These are phyloP conservation scores for Uromys caudimaculatus DNA, from an alignment of 2,797 vertebrate genomes.

Conservation along the genomic window DNA sequence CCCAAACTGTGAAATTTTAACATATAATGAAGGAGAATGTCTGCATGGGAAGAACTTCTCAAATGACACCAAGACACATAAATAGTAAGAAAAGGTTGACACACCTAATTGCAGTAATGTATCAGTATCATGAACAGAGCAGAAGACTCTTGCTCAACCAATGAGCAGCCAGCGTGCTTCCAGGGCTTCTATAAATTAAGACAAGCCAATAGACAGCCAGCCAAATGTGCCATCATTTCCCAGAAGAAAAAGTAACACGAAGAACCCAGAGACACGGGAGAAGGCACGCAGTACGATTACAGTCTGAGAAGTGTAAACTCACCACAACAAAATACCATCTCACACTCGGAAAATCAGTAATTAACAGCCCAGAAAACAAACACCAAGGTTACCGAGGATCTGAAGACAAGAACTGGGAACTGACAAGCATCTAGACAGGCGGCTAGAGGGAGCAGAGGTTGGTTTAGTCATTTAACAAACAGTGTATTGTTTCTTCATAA, in stretches of 20 bases:
- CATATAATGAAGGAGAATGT: not conserved
- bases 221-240: not conserved
- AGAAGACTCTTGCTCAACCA: not conserved
- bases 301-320: not conserved
- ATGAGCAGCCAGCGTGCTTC: not conserved
- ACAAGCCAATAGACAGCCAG: not conserved
- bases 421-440: accelerated
- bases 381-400: not conserved
- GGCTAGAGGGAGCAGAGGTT: not conserved
- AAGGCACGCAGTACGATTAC: not conserved
- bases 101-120: not conserved
- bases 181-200: not conserved
- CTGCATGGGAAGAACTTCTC: not conserved
- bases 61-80: not conserved
- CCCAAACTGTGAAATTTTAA: slow-evolving; percentile 2
- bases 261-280: not conserved
- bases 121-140: not conserved
- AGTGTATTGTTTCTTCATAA: not conserved
- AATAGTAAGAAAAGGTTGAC: not conserved
- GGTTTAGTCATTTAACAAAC: not conserved
- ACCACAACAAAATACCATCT: not conserved
- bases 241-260: not conserved
- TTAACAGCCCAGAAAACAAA: not conserved
- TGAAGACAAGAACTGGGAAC: not conserved
- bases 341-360: not conserved